Percentiles rank a stretch among this genome's conserved stretches.
Conservation (phyloP, 2,797 vertebrate genomes). For the Sylvia borin region DNA sequence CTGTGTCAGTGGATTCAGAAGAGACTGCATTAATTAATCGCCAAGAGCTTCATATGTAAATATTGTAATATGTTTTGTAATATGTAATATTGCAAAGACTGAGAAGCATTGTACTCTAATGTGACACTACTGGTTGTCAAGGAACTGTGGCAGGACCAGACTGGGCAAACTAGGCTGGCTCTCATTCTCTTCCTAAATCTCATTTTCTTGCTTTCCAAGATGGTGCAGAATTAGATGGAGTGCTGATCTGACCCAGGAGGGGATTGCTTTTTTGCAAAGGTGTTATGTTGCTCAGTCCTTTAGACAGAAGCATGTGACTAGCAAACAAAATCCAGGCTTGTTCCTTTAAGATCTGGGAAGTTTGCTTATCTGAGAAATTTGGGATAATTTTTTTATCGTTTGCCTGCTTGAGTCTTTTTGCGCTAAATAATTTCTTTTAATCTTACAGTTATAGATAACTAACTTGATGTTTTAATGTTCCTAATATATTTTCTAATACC, state of each 20-base stretch:
- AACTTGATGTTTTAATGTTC: constrained; percentile 15
- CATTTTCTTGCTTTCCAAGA: background rate
- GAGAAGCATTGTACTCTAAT: background rate
- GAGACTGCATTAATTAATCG: background rate
- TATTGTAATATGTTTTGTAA: background rate
- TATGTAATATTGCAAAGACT: background rate
- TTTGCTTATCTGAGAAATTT: background rate
- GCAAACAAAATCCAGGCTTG: background rate
- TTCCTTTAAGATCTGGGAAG: constrained; percentile 36
- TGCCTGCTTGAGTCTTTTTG: constrained; percentile 30
- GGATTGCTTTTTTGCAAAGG: background rate
- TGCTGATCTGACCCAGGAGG: background rate
- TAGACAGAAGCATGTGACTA: background rate
- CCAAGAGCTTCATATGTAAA: background rate
- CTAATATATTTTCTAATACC: constrained; percentile 25
- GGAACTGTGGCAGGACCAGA: background rate
- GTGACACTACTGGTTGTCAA: background rate
- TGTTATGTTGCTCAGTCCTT: background rate
- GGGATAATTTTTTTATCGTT: constrained; percentile 32
- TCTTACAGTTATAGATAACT: constrained; percentile 57
- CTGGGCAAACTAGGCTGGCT: background rate
- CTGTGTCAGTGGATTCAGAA: background rate
- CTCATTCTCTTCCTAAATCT: background rate
- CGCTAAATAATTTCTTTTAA: constrained; percentile 45
- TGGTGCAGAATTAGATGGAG: background rate